Conservation (phyloP, 2,888 invertebrate species). For the Kryphioiulus occultus region DNA sequence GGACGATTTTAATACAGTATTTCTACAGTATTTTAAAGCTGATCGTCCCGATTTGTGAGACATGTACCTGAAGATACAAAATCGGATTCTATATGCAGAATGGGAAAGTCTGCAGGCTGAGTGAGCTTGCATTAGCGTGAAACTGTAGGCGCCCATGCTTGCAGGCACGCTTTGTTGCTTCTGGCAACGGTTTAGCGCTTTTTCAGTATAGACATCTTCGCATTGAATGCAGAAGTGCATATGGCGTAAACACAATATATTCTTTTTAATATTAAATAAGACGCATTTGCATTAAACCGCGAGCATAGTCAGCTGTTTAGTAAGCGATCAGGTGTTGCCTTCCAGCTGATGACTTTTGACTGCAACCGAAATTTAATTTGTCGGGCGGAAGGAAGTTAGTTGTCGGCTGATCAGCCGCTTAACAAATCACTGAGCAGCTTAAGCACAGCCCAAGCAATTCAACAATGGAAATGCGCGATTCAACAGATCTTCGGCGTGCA, state of each 20-base stretch:
- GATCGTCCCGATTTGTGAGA: neutral
- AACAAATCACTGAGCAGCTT: neutral
- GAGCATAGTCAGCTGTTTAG: neutral
- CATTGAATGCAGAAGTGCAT: neutral
- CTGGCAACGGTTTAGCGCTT: conserved; percentile 51
- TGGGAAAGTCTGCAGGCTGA: conserved; percentile 35
- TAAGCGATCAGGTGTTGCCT: neutral
- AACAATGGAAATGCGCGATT: neutral
- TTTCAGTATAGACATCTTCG: conserved; percentile 37
- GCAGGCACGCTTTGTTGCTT: conserved; percentile 51
- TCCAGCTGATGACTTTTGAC: neutral
- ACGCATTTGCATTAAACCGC: conserved; percentile 7
- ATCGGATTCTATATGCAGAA: conserved; percentile 25
- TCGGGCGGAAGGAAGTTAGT: neutral
- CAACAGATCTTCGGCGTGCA: conserved; percentile 5
- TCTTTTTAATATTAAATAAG: conserved; percentile 35
- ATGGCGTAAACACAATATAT: conserved; percentile 31
- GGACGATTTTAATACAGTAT: neutral
- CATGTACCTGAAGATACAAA: neutral
- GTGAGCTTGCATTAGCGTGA: conserved; percentile 43
- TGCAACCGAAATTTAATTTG: conserved; percentile 4
- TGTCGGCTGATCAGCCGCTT: neutral
- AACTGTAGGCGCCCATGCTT: conserved; percentile 50
- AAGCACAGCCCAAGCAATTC: neutral
- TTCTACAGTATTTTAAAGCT: neutral